These are phyloP conservation scores for Craterocephalus amniculus DNA, from an alignment of 2,797 vertebrate genomes.

Conservation along the genomic window DNA sequence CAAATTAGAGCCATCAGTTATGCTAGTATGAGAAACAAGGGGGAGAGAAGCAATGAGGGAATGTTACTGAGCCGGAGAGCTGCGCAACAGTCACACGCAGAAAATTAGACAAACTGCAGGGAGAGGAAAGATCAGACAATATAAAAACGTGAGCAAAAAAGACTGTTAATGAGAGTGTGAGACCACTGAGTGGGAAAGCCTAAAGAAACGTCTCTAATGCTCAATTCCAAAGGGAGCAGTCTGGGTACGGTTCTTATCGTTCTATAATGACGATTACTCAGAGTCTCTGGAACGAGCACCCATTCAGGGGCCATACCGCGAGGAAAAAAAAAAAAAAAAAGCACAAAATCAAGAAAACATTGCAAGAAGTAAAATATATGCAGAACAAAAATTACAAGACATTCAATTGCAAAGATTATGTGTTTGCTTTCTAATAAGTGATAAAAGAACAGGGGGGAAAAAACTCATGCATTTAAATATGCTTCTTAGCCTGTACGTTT, in stretches of 20 bases:
- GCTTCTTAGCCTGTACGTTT: conserved; percentile 83
- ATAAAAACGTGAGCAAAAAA: conserved; percentile 39
- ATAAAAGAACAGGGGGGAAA: conserved; percentile 68
- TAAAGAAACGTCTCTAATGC: conserved; percentile 69
- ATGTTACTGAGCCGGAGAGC: conserved; percentile 48
- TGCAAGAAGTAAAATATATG: conserved; percentile 68
- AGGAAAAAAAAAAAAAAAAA: conserved; percentile 34
- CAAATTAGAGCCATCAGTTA: conserved; percentile 84
- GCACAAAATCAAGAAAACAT: conserved; percentile 51
- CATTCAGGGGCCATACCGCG: conserved; percentile 47
- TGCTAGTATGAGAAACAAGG: conserved; percentile 71
- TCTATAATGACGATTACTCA: conserved; percentile 79
- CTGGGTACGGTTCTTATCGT: conserved; percentile 73
- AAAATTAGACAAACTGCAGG: conserved; percentile 58
- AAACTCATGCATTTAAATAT: conserved; percentile 88
- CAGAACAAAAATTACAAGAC: conserved; percentile 74
- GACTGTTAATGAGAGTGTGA: conserved; percentile 61
- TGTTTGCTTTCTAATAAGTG: conserved; percentile 79
- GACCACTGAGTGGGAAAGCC: conserved; percentile 63
- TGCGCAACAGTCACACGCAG: conserved; percentile 43
- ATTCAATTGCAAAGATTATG: conserved; percentile 81
- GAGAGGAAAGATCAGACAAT: conserved; percentile 40
- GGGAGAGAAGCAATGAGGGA: conserved; percentile 38
- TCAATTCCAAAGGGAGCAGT: conserved; percentile 73
- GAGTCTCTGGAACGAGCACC: conserved; percentile 62